Evolutionary conservation across 2,888 invertebrate species (phyloP).

Genomic region (Aphodius sticticus): DNA sequence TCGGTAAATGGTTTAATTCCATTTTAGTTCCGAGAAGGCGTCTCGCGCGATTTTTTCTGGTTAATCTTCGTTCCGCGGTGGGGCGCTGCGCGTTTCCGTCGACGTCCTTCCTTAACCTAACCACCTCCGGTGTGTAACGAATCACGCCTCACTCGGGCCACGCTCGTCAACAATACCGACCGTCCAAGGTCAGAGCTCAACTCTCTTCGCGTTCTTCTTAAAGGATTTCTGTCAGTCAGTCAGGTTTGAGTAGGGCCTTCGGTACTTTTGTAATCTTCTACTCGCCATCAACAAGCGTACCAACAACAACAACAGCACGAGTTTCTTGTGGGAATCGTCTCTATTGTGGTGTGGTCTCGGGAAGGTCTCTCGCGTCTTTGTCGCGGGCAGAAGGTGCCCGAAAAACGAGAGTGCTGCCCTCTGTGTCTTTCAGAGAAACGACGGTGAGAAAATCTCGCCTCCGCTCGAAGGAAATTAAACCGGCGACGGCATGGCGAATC

Average conservation of each 20-base stretch:
- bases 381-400: not conserved
- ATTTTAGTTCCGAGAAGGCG: not conserved
- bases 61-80: not conserved
- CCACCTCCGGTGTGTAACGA: slow-evolving; percentile 42
- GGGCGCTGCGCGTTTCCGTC: not conserved
- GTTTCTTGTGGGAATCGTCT: not conserved
- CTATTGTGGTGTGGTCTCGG: not conserved
- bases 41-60: slow-evolving; percentile 4
- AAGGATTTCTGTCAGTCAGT: slow-evolving; percentile 4
- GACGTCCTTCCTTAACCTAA: not conserved
- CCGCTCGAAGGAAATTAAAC: not conserved
- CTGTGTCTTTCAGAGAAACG: not conserved
- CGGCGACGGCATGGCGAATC: not conserved
- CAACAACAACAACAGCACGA: not conserved
- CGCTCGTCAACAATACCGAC: slow-evolving; percentile 44
- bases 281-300: not conserved
- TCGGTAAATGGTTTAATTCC: slow-evolving; percentile 4
- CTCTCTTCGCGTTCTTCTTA: not conserved
- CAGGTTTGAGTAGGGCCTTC: not conserved
- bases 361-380: not conserved
- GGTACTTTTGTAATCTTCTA: not conserved
- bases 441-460: not conserved
- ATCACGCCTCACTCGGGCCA: slow-evolving; percentile 42
- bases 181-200: slow-evolving; percentile 42
- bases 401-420: not conserved